Evolutionary conservation across 2,888 invertebrate genomes (phyloP).

Genomic region (Drosophila atripex): DNA sequence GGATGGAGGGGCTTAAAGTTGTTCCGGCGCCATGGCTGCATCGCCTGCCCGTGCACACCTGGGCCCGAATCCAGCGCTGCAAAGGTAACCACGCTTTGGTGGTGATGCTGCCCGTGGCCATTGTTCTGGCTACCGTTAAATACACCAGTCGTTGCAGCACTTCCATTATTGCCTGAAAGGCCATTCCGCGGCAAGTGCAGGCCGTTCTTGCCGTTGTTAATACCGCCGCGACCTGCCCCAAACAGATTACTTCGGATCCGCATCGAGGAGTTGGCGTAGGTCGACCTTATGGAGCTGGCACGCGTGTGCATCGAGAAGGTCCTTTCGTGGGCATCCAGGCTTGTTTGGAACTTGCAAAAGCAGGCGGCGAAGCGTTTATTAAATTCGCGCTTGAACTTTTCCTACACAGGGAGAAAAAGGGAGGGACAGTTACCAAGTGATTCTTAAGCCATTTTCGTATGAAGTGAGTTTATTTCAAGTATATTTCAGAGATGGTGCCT

Average conservation of each 20-base stretch:
- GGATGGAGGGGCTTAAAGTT: slow-evolving; percentile 81
- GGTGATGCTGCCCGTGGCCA: slow-evolving; percentile 33
- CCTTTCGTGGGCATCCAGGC: slow-evolving; percentile 79
- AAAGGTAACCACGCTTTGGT: slow-evolving; percentile 67
- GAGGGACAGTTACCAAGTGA: not conserved
- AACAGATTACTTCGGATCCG: slow-evolving; percentile 79
- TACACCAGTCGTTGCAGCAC: slow-evolving; percentile 28
- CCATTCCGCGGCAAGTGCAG: slow-evolving; percentile 36
- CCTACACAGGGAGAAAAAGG: slow-evolving; percentile 84
- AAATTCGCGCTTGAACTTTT: slow-evolving; percentile 92
- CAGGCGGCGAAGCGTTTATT: slow-evolving; percentile 88
- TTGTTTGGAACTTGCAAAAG: slow-evolving; percentile 81
- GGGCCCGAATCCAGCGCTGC: slow-evolving; percentile 34
- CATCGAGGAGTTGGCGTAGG: slow-evolving; percentile 81
- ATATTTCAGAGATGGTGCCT: not conserved
- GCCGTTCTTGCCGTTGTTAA: slow-evolving; percentile 39
- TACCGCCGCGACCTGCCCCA: slow-evolving; percentile 17
- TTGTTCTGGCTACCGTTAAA: slow-evolving; percentile 52
- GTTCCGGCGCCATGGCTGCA: slow-evolving; percentile 78
- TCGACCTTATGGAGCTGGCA: slow-evolving; percentile 83
- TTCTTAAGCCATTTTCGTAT: not conserved
- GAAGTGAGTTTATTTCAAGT: not conserved
- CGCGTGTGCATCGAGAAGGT: slow-evolving; percentile 83
- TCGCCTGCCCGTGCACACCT: slow-evolving; percentile 11
- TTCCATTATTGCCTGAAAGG: slow-evolving; percentile 7